Percentiles rank a stretch among this genome's conserved stretches.
These are phyloP conservation scores for Acromyrmex echinatior DNA, from an alignment of 1,140 invertebrate genomes.

Conservation along the genomic window DNA sequence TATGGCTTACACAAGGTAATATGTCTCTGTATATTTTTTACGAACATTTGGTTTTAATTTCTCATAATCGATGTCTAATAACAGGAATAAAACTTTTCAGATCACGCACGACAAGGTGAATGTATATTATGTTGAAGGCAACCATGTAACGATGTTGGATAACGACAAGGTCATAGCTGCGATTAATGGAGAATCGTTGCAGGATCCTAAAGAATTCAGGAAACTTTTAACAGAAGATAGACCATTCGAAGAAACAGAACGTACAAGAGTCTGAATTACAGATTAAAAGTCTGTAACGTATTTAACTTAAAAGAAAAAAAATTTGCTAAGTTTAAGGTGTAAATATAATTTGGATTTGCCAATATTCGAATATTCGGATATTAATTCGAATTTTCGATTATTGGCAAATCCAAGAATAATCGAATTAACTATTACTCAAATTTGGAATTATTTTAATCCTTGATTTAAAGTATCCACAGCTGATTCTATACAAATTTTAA, in stretches of 20 bases:
- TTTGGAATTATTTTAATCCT: background rate
- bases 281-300: background rate
- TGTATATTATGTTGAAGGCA: conserved; percentile 86
- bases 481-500: background rate
- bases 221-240: conserved; percentile 65
- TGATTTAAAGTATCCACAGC: too few species aligned
- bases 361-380: background rate
- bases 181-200: conserved; percentile 87
- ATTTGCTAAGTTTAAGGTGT: background rate
- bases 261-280: background rate
- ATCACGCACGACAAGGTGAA: conserved; percentile 79
- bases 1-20: conserved; percentile 88
- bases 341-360: background rate
- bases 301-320: background rate
- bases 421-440: background rate
- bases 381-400: background rate
- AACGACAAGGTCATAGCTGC: conserved; percentile 88
- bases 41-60: conserved; percentile 1
- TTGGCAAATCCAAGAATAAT: too few species aligned
- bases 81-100: conserved; percentile 69
- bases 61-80: conserved; percentile 21
- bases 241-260: background rate
- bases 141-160: conserved; percentile 90
- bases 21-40: background rate
- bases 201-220: conserved; percentile 79